A percentile compares a stretch with the other conserved stretches of the same genome.
phyloP scores from a whole-genome alignment of 2,888 invertebrate species.

The Osmoderma eremita region DNA sequence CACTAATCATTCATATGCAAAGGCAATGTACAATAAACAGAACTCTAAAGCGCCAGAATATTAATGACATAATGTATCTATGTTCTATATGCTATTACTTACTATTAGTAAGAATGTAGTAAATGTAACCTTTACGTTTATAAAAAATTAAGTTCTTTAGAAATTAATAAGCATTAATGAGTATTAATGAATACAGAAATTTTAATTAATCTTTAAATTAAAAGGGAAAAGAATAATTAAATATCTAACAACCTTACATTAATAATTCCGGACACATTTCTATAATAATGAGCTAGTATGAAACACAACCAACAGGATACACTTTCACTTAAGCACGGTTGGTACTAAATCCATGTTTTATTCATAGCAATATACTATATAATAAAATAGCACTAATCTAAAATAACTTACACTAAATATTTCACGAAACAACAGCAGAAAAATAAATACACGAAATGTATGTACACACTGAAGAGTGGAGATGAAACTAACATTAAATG shows the following conservation, averaged over 20 bases:
- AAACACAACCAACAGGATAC: slow-evolving; percentile 33
- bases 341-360: background rate
- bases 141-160: slow-evolving; percentile 11
- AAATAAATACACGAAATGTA: background rate
- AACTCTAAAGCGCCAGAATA: too few relatives aligned
- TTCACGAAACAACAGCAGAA: background rate
- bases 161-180: slow-evolving; percentile 12
- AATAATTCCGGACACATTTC: slow-evolving; percentile 31
- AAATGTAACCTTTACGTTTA: slow-evolving; percentile 16
- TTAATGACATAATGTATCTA: background rate
- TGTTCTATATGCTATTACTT: background rate
- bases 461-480: slow-evolving; percentile 13
- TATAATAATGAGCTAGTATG: background rate
- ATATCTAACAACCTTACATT: slow-evolving; percentile 12
- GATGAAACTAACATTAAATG: slow-evolving; percentile 29
- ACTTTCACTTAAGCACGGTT: slow-evolving; percentile 22
- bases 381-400: too few relatives aligned
- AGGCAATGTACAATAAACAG: too few relatives aligned
- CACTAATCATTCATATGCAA: too few relatives aligned
- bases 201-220: slow-evolving; percentile 20
- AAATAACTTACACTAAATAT: too few relatives aligned
- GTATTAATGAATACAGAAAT: background rate
- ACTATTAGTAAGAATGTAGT: slow-evolving; percentile 6
- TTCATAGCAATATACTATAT: too few relatives aligned
- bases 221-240: slow-evolving; percentile 8